Percentiles rank a stretch among this genome's conserved stretches.
Evolutionary conservation across 2,113 vertebrate species (phyloP).

Genomic region (Epinephelus moara): DNA sequence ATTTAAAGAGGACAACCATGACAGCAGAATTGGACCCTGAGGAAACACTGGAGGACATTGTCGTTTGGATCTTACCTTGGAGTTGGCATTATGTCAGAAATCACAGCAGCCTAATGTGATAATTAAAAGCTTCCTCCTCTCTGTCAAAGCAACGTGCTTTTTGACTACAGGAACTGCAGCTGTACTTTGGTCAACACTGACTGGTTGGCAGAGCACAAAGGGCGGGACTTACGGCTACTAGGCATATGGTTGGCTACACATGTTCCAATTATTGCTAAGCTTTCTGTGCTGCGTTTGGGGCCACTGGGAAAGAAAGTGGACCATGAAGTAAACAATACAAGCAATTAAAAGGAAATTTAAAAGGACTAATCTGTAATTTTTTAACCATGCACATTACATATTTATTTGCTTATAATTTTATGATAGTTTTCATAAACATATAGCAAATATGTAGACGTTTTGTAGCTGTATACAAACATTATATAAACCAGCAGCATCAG

Average conservation of each 20-base stretch:
- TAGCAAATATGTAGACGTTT: background rate
- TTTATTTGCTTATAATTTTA: background rate
- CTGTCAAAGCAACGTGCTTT: slow-evolving; percentile 74
- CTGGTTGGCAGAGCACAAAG: slow-evolving; percentile 46
- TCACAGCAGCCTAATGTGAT: slow-evolving; percentile 22
- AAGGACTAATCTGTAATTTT: background rate
- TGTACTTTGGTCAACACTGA: slow-evolving; percentile 39
- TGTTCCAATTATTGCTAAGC: slow-evolving; percentile 21
- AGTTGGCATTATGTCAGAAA: slow-evolving; percentile 78
- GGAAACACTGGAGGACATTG: background rate
- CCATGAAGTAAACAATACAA: background rate
- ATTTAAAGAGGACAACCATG: background rate
- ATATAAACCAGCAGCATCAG: background rate
- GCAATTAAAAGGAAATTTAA: background rate
- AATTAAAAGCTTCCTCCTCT: slow-evolving; percentile 39
- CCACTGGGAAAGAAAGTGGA: slow-evolving; percentile 6
- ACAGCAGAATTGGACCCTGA: background rate
- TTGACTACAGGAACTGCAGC: slow-evolving; percentile 63
- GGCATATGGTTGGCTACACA: slow-evolving; percentile 64
- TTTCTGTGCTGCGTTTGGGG: slow-evolving; percentile 37
- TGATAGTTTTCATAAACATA: background rate
- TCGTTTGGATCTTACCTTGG: slow-evolving; percentile 75
- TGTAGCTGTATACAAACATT: background rate
- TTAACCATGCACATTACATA: background rate
- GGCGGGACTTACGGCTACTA: slow-evolving; percentile 44